These are phyloP conservation scores for Heliconius hermathena DNA, from an alignment of 1,140 invertebrate species.

Conservation along the genomic window DNA sequence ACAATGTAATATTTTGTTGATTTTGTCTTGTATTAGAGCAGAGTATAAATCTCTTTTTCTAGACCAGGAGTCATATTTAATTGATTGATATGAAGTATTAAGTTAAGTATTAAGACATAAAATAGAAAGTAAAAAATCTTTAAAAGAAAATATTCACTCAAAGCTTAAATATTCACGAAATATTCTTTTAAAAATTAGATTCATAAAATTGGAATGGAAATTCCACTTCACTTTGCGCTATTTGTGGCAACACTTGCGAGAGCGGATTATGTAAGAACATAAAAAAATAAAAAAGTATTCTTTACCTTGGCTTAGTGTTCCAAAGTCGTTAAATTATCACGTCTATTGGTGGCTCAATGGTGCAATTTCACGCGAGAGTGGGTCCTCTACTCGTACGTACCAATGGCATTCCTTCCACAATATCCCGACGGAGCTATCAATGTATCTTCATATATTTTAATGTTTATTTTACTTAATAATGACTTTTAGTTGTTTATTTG, in stretches of 20 bases:
- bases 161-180: too few relatives aligned
- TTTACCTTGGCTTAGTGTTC: conserved; percentile 21
- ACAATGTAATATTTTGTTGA: too few relatives aligned
- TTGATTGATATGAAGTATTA: too few relatives aligned
- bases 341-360: conserved; percentile 23
- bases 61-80: too few relatives aligned
- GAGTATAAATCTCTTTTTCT: too few relatives aligned
- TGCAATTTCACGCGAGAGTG: conserved; percentile 22
- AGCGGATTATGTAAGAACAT: neutral
- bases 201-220: too few relatives aligned
- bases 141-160: too few relatives aligned
- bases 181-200: too few relatives aligned
- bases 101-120: too few relatives aligned
- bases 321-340: conserved; percentile 29
- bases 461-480: conserved; percentile 1
- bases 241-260: conserved; percentile 4
- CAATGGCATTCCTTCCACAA: conserved; percentile 19
- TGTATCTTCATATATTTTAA: neutral
- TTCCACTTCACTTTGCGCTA: neutral
- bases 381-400: neutral
- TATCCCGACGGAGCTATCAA: conserved; percentile 1
- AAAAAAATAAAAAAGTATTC: conserved; percentile 17
- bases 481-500: neutral
- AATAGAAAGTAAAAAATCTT: too few relatives aligned
- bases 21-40: too few relatives aligned